Evolutionary conservation across 2,888 invertebrate species (phyloP).

Genomic region (Yponomeuta plumbellus): DNA sequence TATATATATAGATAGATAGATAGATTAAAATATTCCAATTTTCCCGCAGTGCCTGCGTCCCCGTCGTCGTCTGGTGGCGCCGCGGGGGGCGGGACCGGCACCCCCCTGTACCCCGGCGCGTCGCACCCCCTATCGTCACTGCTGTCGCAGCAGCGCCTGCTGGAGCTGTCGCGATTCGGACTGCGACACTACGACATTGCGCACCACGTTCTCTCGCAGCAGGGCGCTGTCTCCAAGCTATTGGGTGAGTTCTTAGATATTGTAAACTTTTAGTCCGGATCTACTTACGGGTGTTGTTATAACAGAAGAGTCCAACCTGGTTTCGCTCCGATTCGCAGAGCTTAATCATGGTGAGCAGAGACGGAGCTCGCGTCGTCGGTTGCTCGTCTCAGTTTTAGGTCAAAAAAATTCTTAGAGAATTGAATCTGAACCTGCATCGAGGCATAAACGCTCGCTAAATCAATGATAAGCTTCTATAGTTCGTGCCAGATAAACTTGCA

Average conservation of each 20-base stretch:
- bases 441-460: too few species aligned
- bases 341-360: too few species aligned
- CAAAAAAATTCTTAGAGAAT: too few species aligned
- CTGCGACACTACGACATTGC: slow-evolving; percentile 93
- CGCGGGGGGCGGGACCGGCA: slow-evolving; percentile 59
- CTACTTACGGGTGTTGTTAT: too few species aligned
- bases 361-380: too few species aligned
- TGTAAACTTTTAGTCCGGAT: too few species aligned
- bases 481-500: too few species aligned
- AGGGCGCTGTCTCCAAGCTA: slow-evolving; percentile 93
- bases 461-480: neutral
- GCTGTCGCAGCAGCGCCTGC: slow-evolving; percentile 84
- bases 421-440: too few species aligned
- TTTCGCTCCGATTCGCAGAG: too few species aligned
- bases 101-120: slow-evolving; percentile 68
- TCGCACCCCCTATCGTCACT: slow-evolving; percentile 81
- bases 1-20: too few species aligned
- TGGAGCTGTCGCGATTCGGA: slow-evolving; percentile 88
- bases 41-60: slow-evolving; percentile 74
- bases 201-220: slow-evolving; percentile 92
- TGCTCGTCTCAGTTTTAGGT: too few species aligned
- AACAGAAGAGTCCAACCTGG: too few species aligned
- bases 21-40: neutral
- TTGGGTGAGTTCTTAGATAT: slow-evolving; percentile 89
- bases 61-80: slow-evolving; percentile 71